Evolutionary conservation across 2,888 invertebrate genomes (phyloP).

Genomic region (Melangyna quadrimaculata): DNA sequence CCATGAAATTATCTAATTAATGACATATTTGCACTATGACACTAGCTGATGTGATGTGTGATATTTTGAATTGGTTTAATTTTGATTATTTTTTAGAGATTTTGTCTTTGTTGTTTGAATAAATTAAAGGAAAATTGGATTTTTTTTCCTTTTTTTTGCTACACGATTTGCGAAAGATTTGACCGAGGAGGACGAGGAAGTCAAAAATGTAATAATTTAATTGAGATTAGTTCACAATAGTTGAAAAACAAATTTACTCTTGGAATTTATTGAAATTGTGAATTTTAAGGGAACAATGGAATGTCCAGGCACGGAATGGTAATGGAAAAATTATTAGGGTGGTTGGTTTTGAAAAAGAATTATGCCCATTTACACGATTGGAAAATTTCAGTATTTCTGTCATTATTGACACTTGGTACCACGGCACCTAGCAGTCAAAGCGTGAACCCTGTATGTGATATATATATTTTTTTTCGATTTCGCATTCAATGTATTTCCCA

Average conservation of each 20-base stretch:
- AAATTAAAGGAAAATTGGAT: constrained; percentile 31
- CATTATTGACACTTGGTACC: no score
- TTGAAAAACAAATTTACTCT: constrained; percentile 54
- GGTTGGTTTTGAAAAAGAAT: no score
- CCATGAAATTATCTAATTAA: constrained; percentile 25
- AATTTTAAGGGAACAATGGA: not conserved
- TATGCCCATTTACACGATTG: no score
- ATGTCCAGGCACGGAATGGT: not conserved
- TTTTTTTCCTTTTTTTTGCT: not conserved
- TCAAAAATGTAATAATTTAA: constrained; percentile 49
- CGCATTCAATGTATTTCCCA: no score
- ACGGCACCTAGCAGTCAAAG: no score
- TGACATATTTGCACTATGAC: constrained; percentile 30
- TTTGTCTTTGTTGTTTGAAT: not conserved
- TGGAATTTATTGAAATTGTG: constrained; percentile 5
- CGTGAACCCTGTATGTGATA: no score
- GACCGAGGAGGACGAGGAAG: constrained; percentile 13
- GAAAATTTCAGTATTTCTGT: no score
- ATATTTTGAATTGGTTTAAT: not conserved
- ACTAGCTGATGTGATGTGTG: not conserved
- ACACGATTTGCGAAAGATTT: constrained; percentile 3
- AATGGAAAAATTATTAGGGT: not conserved
- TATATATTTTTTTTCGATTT: no score
- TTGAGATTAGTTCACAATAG: constrained; percentile 44
- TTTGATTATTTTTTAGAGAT: not conserved